Evolutionary conservation across 2,888 invertebrate genomes (phyloP), one percentile per base, ranked within the genome.

Genomic region (Zaprionus obscuricornis): DNA sequence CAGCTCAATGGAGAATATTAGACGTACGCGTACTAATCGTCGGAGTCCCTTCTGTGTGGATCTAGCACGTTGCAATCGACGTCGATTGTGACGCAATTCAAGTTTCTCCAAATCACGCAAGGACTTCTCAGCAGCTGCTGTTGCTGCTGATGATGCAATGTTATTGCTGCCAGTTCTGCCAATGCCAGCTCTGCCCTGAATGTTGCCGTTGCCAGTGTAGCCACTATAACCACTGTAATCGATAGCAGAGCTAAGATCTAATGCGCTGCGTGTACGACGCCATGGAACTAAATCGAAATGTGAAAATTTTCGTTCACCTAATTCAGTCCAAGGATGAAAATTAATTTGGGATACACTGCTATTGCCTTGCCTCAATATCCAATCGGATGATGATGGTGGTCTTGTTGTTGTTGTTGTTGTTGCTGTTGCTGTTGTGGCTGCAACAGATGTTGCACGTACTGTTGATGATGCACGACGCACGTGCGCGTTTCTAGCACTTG

Each of bases 1-100:
- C 90, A 94, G 91, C 57, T 94, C 91, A 60, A 94, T 89, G 7
- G 94, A 93, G 74, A 94, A 89, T 92, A 94, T 93, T 39, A 94
- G 92, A 10, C 94, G 91, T 13, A 94, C 92, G 52, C 93, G 91
- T 16, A 94, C 92, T 81, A 94, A 93, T 16, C 93, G 90, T 6
- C 81, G 62, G 18, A 70, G 57, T 1, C 77, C 79, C 49, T 84
- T 78, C 14, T 82, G 83, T 7, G 83, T 71, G 17, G 78, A 67
- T 3, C 74, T 68, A 3, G 83, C 77, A 1, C 82, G 85, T 67
- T 92, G 92, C 33, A 91, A 54, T 0, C 81, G 75, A 0, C 89
- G 85, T 0, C 85, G 87, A 59, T 89, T 89, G 55, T 89, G 88
- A 6, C 88, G 85, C 58, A 88, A 54, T 57, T 90, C 89, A 5